These are phyloP conservation scores for Nymphalis urticae DNA, from an alignment of 2,888 invertebrate genomes.

Conservation along the genomic window DNA sequence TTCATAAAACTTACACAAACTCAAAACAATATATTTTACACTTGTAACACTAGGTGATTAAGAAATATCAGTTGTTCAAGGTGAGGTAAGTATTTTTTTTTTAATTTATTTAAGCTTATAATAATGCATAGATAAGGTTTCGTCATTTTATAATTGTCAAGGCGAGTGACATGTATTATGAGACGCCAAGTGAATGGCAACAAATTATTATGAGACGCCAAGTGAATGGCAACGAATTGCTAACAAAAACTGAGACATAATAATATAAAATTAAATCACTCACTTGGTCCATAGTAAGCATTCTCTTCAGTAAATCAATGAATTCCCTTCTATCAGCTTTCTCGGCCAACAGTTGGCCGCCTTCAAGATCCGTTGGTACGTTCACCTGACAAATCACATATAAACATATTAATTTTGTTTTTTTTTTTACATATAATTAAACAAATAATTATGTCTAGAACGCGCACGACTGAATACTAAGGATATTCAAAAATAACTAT, in stretches of 20 bases:
- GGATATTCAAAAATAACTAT: conserved; percentile 3
- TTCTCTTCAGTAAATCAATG: conserved; percentile 97
- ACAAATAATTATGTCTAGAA: not conserved
- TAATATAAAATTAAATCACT: conserved; percentile 17
- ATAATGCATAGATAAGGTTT: no score
- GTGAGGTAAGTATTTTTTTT: no score
- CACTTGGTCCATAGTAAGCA: conserved; percentile 99
- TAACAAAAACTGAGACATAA: not conserved
- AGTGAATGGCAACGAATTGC: no score
- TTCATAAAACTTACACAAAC: no score
- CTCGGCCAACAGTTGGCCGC: conserved; percentile 97
- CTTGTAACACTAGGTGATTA: no score
- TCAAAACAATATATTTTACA: no score
- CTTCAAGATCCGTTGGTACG: conserved; percentile 98
- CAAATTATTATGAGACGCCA: no score
- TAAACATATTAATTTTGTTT: not conserved
- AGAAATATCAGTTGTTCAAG: no score
- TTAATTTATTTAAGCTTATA: no score
- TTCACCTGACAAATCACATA: conserved; percentile 83
- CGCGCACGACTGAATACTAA: not conserved
- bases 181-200: no score
- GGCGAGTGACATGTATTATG: no score
- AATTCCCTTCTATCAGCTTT: conserved; percentile 98
- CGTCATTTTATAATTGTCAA: no score
- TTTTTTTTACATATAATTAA: not conserved